Base-by-base conservation (phyloP, 2,888 invertebrate genomes). In the Aleiodes alternator region DNA sequence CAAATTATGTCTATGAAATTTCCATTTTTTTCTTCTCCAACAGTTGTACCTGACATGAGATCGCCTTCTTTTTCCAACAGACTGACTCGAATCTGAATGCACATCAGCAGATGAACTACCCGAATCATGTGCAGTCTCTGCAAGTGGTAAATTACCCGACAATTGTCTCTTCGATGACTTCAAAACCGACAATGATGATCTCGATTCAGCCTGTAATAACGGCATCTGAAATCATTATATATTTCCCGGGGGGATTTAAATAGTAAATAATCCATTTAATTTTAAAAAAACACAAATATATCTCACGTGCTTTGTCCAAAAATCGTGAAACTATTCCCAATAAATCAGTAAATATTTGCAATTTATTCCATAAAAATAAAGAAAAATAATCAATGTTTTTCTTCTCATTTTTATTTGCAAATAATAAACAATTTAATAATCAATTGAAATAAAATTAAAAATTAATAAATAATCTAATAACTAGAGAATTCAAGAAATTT, bases 21-120 rank as follows among this genome's bases (percentile, higher is more conserved):
- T 23, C 23, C 23, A 23, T 23, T 23, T 23, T 23, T 23, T 23
- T 23, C 2, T 23, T 23, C 23, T 23, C 23, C 2, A 23, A 23
- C 23, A 23, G 23, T 23, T 23, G 2, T 81, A 89, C 89, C 86
- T 86, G 72, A 85, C 80, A 1, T 82, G 76, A 55, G 87, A 84
- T 74, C 87, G 86, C 82, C 87, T 86, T 61, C 88, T 82, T 82
- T 89, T 89, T 38, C 88, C 86, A 69, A 87, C 78, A 16, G 89
- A 89, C 76, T 88, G 91, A 86, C 92, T 92, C 70, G 92, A 92
- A 84, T 92, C 92, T 4, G 91, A 90, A 79, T 91, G 91, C 78
- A 90, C 89, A 66, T 90, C 91, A 72, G 90, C 89, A 7, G 89
- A 89, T 14, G 89, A 89, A 80, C 89, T 89, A 56, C 85, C 91